These are phyloP conservation scores for Diabrotica balteata DNA, from an alignment of 2,888 invertebrate species.

Conservation along the genomic window DNA sequence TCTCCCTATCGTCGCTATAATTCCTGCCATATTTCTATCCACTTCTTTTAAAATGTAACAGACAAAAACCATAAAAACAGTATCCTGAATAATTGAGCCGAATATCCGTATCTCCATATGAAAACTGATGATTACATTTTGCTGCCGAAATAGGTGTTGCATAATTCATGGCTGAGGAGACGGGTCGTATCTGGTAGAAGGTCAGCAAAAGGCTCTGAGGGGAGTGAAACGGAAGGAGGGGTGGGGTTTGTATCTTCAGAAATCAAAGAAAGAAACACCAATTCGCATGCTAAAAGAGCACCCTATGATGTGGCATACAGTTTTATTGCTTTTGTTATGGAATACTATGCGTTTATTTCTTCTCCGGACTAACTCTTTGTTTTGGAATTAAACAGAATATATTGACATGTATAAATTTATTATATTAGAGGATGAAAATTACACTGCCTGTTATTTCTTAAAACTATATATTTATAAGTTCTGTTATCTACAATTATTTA, in stretches of 20 bases:
- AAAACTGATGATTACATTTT: conserved; percentile 42
- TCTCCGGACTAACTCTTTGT: no score
- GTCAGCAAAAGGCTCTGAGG: conserved; percentile 50
- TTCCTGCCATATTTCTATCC: conserved; percentile 12
- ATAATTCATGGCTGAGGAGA: conserved; percentile 52
- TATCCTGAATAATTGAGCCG: conserved; percentile 29
- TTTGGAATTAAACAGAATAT: no score
- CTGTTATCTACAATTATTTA: no score
- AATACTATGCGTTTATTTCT: no score
- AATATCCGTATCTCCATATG: conserved; percentile 34
- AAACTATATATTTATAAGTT: no score
- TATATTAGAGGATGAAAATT: no score
- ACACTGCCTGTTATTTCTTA: no score
- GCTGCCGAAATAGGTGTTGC: conserved; percentile 49
- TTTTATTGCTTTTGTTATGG: conserved; percentile 62
- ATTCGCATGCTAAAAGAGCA: conserved; percentile 58
- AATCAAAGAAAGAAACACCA: conserved; percentile 57
- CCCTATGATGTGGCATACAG: conserved; percentile 58
- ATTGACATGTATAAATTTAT: no score
- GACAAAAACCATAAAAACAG: conserved; percentile 28
- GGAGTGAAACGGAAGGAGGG: conserved; percentile 21
- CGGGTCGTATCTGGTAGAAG: conserved; percentile 48
- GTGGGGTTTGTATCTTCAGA: conserved; percentile 47
- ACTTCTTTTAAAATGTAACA: conserved; percentile 20
- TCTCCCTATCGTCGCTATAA: conserved; percentile 1